Base-by-base conservation (phyloP, 1,140 invertebrate genomes). In the Diachasmimorpha longicaudata region DNA sequence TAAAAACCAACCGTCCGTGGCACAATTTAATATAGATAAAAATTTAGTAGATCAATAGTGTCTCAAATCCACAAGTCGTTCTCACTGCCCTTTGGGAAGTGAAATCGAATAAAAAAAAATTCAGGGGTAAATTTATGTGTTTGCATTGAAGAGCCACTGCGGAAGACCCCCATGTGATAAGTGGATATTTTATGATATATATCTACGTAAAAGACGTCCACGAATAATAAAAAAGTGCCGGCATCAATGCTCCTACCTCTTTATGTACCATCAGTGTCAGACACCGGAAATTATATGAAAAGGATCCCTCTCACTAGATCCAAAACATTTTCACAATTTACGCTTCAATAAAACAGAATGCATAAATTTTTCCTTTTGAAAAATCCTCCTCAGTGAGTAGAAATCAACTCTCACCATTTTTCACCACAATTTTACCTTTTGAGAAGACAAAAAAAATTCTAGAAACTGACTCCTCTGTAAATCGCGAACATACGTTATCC, bases 161-260 rank as follows among this genome's bases (percentile, higher is more conserved):
- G 48, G 48, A 46, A 31, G 19, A 44, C 52, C 25, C 31, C 13
- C 25, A 72, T 55, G 48, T 23, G 70, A 72, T 72, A 55, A 71
- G 44, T 46, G 44, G 44, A 71, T 72, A 72, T 39, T 72, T 72
- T 58, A 58, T 55, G 71, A 55, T 72, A 72, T 72, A 63, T 63
- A 63, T 63, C 58, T 37, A 37, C 52, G 55, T 72, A 55, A 63
- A 72, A 72, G 71, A 36, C 48, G 71, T 55, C 71, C 55, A 72
- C 48, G 52, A 52, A 72, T 72, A 63, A 72, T 63, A 72, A 72
- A 72, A 72, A 72, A 14, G 58, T 63, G 58, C 58, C 23, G 11
- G 14, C 23, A 25, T 63, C 19, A 8, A 63, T 25, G 23, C 23
- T 63, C 11, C 19, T 63, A 25, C 19, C 19, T 14, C 23, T 63